Conservation (phyloP, 2,113 vertebrate species). For the Oryctolagus cuniculus region mOryCun1.1 NC_091440.1:46886501-46887000, state of each 20-base stretch:
- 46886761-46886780: background rate
- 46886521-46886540: background rate
- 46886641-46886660: background rate
- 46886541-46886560: background rate
- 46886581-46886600: background rate
- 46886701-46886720: background rate
- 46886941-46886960: background rate
- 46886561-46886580: background rate
- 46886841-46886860: background rate
- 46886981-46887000: background rate
- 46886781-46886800: background rate
- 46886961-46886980: background rate
- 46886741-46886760: background rate
- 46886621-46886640: background rate
- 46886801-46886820: background rate
- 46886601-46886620: background rate
- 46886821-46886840: background rate
- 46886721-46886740: background rate
- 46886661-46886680: background rate
- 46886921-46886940: background rate
- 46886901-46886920: background rate
- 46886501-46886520: background rate
- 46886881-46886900: fast-evolving
- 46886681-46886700: background rate
- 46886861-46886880: background rate